Evolutionary conservation across 2,797 vertebrate genomes (phyloP).

Genomic region (Craterocephalus amniculus): DNA sequence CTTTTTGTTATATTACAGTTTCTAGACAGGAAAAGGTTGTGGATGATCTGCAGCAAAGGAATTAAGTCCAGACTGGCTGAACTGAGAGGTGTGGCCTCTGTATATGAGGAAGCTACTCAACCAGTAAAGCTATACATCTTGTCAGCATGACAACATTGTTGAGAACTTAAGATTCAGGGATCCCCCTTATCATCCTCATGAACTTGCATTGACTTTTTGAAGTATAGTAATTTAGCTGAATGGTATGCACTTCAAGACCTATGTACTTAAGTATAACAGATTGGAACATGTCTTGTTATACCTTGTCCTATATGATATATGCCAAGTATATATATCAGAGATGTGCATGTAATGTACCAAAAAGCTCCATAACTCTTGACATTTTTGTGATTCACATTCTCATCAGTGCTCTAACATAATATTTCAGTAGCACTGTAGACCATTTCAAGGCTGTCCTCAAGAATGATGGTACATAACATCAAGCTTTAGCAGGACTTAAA

Average conservation of each 20-base stretch:
- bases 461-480: conserved; percentile 38
- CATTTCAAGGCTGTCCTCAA: conserved; percentile 35
- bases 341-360: conserved; percentile 11
- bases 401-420: conserved; percentile 32
- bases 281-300: not conserved
- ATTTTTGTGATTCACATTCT: conserved; percentile 34
- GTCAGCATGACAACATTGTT: not conserved
- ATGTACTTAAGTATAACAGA: conserved; percentile 10
- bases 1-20: too few relatives aligned
- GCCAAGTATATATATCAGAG: conserved; percentile 14
- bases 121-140: not conserved
- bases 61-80: not conserved
- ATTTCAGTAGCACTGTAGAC: conserved; percentile 39
- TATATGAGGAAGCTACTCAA: not conserved
- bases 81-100: not conserved
- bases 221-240: conserved; percentile 1
- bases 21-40: too few relatives aligned
- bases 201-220: conserved; percentile 25
- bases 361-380: conserved; percentile 14
- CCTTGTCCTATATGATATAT: conserved; percentile 2
- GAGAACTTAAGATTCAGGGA: conserved; percentile 7
- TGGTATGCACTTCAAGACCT: not conserved
- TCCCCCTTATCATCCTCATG: not conserved
- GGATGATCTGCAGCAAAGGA: not conserved
- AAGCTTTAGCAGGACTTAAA: conserved; percentile 39